Evolutionary conservation across 2,113 vertebrate genomes (phyloP).

Genomic region (Phrynosoma blainvillii): DNA sequence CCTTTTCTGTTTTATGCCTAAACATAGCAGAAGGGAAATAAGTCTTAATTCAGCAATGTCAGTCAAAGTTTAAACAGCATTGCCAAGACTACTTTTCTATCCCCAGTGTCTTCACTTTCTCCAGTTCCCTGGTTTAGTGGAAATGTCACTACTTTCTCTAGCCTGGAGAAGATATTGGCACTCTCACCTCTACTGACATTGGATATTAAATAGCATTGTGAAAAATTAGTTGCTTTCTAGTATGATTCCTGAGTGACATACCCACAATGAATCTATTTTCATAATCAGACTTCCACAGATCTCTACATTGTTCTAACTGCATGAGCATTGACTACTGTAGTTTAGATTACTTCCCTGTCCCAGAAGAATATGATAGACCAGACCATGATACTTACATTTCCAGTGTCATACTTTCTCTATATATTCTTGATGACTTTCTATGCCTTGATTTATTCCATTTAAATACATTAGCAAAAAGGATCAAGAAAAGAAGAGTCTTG

Average conservation of each 20-base stretch:
- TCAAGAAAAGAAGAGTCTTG: background rate
- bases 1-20: background rate
- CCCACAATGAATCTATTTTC: background rate
- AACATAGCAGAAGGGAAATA: constrained; percentile 7
- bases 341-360: background rate
- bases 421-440: background rate
- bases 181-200: background rate
- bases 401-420: background rate
- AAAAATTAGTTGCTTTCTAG: background rate
- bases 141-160: constrained; percentile 4
- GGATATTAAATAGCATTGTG: background rate
- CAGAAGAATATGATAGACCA: background rate
- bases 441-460: background rate
- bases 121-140: background rate
- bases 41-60: background rate
- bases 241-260: background rate
- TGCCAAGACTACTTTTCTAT: background rate
- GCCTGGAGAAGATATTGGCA: background rate
- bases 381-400: background rate
- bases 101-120: background rate
- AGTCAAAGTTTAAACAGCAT: background rate
- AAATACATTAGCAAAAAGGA: background rate
- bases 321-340: too few relatives aligned
- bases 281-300: background rate
- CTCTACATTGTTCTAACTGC: background rate